Evolutionary conservation across 1,140 invertebrate species (phyloP), one percentile per base, ranked within the genome.

Genomic region (Doryteuthis pealeii): DNA sequence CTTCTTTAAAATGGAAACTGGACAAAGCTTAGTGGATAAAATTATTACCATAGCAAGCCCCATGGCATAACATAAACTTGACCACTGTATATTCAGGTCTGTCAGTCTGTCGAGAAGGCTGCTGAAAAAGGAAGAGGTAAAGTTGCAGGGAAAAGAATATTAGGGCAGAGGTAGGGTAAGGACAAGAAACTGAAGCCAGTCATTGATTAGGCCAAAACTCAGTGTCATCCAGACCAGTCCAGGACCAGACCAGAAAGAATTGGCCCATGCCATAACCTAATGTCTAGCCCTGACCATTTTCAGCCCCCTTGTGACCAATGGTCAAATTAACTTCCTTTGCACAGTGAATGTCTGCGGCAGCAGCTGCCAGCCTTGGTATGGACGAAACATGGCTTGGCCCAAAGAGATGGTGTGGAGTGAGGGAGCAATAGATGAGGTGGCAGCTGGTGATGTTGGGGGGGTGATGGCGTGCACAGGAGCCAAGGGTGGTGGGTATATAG

Each of bases 201-300:
- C n/a, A 62, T 62, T 62, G 54, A 62, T 62, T 62, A 15, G 54
- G 54, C 22, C 18, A n/a, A 28, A 62, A 62, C 54, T 12, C 22
- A 22, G 26, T 62, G 54, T 62, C 18, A 62, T 62, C 54, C 54
- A 62, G 54, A 40, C 12, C 22, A 15, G 22, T 49, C 35, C 35
- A 40, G 35, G n/a, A 5, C 35, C 35, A 40, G 35, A 62, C 54
- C 54, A 62, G 54, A n/a, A 62, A 62, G 54, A 62, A 62, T 62
- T n/a, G n/a, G 54, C 26, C 54, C 26, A 62, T 62, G 54, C n/a
- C 54, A 62, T 62, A 62, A 62, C 54, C 54, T 62, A 28, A 62
- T 62, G 54, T 62, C 54, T 62, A 62, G 54, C 54, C n/a, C n/a
- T 62, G 54, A 62, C 54, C 54, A 62, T n/a, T 62, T 62, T 62